Percentiles rank a stretch among this genome's conserved stretches.
phyloP scores from a whole-genome alignment of 2,113 vertebrate genomes.

The Rallus limicola region DNA sequence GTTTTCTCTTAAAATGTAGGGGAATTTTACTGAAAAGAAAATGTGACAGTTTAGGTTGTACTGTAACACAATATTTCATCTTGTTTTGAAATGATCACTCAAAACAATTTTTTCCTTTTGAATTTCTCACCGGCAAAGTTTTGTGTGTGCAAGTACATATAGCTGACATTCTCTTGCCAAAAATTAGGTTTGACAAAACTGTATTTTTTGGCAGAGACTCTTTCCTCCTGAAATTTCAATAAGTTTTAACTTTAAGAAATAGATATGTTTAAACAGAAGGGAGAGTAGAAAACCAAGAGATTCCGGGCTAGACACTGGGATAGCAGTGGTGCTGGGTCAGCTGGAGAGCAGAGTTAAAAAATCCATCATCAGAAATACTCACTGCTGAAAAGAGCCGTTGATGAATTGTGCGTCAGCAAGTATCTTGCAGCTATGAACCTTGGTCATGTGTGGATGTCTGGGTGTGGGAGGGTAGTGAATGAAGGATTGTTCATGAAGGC shows the following conservation, averaged over 20 bases:
- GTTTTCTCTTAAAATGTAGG: background rate
- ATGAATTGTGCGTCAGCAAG: background rate
- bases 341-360: background rate
- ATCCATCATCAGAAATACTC: background rate
- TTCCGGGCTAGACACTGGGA: background rate
- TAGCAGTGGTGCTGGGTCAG: background rate
- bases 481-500: background rate
- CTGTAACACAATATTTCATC: constrained; percentile 10
- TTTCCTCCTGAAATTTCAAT: constrained; percentile 35
- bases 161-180: background rate
- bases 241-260: constrained; percentile 6
- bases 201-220: constrained; percentile 22
- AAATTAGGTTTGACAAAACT: constrained; percentile 25
- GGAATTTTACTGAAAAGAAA: background rate
- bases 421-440: constrained; percentile 1
- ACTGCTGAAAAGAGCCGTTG: background rate
- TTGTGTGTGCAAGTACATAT: background rate
- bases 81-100: constrained; percentile 33
- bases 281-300: constrained; percentile 17
- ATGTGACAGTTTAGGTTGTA: background rate
- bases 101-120: background rate
- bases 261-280: constrained; percentile 23
- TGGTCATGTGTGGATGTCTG: background rate
- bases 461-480: background rate
- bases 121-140: background rate